A percentile compares a stretch with the other conserved stretches of the same genome.
These are phyloP conservation scores for Pantelozetes paolii DNA, from an alignment of 2,888 invertebrate genomes.

Conservation along the genomic window DNA sequence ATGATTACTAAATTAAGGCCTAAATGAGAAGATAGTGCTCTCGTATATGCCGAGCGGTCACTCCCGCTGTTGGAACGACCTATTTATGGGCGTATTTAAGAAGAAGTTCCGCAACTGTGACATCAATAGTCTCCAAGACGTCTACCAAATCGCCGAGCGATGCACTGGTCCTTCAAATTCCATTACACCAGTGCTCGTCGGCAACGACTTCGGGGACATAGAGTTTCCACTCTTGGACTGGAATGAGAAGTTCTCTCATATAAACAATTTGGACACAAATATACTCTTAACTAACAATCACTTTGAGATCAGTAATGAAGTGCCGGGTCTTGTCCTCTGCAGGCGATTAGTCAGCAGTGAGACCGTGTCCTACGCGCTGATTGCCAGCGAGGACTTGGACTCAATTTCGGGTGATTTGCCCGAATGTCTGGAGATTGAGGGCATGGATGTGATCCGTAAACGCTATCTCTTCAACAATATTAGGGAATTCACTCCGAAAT, in stretches of 20 bases:
- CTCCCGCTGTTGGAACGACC: slow-evolving; percentile 38
- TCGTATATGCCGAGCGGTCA: slow-evolving; percentile 39
- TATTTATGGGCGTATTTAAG: slow-evolving; percentile 40
- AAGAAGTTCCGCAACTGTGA: slow-evolving; percentile 40
- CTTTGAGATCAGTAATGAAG: slow-evolving; percentile 38
- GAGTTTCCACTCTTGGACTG: slow-evolving; percentile 36
- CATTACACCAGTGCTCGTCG: slow-evolving; percentile 34
- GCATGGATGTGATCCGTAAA: slow-evolving; percentile 9
- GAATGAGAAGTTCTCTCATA: slow-evolving; percentile 26
- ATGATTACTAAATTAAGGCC: neutral
- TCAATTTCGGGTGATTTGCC: slow-evolving; percentile 22
- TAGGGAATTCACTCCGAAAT: neutral
- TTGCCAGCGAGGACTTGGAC: slow-evolving; percentile 32
- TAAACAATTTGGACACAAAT: slow-evolving; percentile 20
- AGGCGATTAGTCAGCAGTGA: slow-evolving; percentile 19
- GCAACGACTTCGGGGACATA: slow-evolving; percentile 32
- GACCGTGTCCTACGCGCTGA: slow-evolving; percentile 31
- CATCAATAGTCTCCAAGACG: slow-evolving; percentile 20
- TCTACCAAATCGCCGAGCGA: slow-evolving; percentile 35
- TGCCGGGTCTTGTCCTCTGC: slow-evolving; percentile 38
- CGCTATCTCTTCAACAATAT: slow-evolving; percentile 36
- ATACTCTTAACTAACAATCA: slow-evolving; percentile 33
- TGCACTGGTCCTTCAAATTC: slow-evolving; percentile 7
- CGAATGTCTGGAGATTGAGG: slow-evolving; percentile 22
- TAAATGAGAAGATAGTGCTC: slow-evolving; percentile 34